Percentiles rank a stretch among this genome's conserved stretches.
Conservation (phyloP, 1,140 invertebrate genomes). For the Drosophila asahinai region DNA sequence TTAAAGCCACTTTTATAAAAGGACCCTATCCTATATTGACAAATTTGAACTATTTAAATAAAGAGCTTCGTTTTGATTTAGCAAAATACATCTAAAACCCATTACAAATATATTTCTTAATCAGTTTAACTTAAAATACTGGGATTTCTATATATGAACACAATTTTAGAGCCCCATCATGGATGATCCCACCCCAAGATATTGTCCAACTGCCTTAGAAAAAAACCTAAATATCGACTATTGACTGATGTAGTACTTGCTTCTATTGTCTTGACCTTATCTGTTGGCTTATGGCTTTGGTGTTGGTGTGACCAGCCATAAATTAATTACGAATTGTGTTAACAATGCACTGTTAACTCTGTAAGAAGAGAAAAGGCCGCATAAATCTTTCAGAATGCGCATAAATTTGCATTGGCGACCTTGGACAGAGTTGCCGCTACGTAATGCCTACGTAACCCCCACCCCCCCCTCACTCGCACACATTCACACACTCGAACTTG, state of each 20-base stretch:
- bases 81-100: too few relatives aligned
- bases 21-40: too few relatives aligned
- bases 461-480: neutral
- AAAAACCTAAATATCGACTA: neutral
- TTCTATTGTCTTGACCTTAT: slow-evolving; percentile 20
- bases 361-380: slow-evolving; percentile 38
- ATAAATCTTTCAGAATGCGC: slow-evolving; percentile 75
- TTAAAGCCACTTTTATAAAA: too few relatives aligned
- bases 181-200: too few relatives aligned
- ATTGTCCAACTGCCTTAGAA: neutral
- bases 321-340: slow-evolving; percentile 74
- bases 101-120: too few relatives aligned
- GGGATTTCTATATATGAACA: too few relatives aligned
- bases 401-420: slow-evolving; percentile 76
- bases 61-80: too few relatives aligned
- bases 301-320: slow-evolving; percentile 39
- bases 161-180: too few relatives aligned
- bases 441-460: slow-evolving; percentile 8
- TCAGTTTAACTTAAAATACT: too few relatives aligned
- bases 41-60: neutral
- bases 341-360: slow-evolving; percentile 65
- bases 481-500: slow-evolving; percentile 8
- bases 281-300: slow-evolving; percentile 1
- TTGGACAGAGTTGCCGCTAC: slow-evolving; percentile 39
- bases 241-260: neutral